Conservation (phyloP, 2,888 invertebrate species). For the Micropterix aruncella region DNA sequence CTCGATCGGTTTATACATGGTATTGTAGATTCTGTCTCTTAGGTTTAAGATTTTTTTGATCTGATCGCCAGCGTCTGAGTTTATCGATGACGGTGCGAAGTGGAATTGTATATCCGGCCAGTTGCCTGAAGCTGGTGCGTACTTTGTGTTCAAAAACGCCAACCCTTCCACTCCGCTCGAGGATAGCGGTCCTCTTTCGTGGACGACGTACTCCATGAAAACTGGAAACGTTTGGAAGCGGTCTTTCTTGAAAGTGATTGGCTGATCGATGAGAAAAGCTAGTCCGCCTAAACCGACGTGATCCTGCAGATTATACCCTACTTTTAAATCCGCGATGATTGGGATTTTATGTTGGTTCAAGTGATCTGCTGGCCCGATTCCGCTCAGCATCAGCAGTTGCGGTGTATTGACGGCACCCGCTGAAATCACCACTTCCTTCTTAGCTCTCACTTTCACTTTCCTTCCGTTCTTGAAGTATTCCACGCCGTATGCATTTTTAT, state of each 20-base stretch:
- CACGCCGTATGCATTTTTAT: conserved; percentile 62
- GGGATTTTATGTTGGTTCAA: conserved; percentile 57
- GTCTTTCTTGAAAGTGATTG: conserved; percentile 61
- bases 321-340: conserved; percentile 58
- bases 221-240: conserved; percentile 67
- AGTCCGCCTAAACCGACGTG: conserved; percentile 78
- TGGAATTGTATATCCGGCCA: conserved; percentile 85
- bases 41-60: conserved; percentile 62
- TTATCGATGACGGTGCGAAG: conserved; percentile 72
- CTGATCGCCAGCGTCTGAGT: conserved; percentile 70
- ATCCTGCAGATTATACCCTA: conserved; percentile 76
- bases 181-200: conserved; percentile 74
- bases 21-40: conserved; percentile 69
- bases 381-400: conserved; percentile 83
- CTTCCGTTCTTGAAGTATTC: conserved; percentile 55
- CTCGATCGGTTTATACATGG: conserved; percentile 68
- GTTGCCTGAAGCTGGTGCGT: conserved; percentile 58
- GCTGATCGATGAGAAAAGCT: conserved; percentile 70
- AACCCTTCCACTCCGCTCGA: conserved; percentile 74
- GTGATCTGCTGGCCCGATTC: conserved; percentile 71
- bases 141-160: conserved; percentile 78
- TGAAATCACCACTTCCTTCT: conserved; percentile 70
- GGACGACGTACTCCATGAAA: conserved; percentile 66
- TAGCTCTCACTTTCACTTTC: conserved; percentile 51
- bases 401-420: conserved; percentile 83